A percentile compares a stretch with the other conserved stretches of the same genome.
phyloP scores from a whole-genome alignment of 2,113 vertebrate genomes.

The Terrapene triunguis region DNA sequence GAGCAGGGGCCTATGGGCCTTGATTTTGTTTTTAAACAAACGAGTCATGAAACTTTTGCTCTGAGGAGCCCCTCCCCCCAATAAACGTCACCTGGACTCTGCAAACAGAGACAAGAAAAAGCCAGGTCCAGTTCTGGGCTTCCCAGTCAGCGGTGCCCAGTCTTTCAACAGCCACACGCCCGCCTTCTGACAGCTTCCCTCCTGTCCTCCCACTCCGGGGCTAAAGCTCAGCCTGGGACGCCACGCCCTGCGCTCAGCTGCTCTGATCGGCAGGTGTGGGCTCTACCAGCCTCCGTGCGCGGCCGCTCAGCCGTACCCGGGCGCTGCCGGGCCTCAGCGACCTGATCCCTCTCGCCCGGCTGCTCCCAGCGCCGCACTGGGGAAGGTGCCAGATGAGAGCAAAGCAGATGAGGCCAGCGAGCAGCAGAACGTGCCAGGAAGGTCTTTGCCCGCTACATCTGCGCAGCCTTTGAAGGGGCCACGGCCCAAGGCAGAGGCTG shows the following conservation, averaged over 20 bases:
- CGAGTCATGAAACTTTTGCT: neutral
- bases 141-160: neutral
- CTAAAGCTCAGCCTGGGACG: accelerated
- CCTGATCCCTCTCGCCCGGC: neutral
- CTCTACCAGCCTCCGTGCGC: too few relatives aligned
- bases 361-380: neutral
- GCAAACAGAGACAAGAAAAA: neutral
- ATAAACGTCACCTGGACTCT: neutral
- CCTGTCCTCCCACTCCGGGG: neutral
- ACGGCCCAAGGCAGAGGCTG: neutral
- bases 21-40: neutral
- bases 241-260: accelerated
- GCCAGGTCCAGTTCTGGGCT: neutral
- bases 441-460: neutral
- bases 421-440: neutral
- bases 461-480: neutral
- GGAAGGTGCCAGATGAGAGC: neutral
- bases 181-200: neutral
- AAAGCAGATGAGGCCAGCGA: neutral
- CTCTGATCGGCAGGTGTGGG: accelerated
- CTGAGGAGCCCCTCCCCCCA: neutral
- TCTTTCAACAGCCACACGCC: neutral
- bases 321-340: neutral
- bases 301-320: too few relatives aligned
- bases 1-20: neutral